phyloP scores from a whole-genome alignment of 2,113 vertebrate species.

The Sclerurus mexicanus region DNA sequence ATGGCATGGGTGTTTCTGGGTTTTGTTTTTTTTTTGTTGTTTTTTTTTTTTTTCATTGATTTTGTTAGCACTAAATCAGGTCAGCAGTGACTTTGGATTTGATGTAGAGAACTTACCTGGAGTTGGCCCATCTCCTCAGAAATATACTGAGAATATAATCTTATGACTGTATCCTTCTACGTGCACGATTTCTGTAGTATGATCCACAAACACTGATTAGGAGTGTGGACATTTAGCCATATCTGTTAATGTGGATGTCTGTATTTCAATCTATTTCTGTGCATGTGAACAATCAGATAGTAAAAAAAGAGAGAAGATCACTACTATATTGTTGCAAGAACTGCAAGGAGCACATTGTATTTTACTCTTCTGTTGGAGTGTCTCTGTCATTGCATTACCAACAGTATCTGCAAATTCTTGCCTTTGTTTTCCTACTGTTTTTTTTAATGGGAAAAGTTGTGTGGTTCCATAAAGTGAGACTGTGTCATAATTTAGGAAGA shows the following conservation, averaged over 20 bases:
- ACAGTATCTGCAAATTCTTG: not conserved
- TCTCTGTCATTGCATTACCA: not conserved
- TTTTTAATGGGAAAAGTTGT: not conserved
- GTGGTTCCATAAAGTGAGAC: not conserved
- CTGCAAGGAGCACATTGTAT: fast-evolving
- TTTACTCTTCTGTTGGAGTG: not conserved
- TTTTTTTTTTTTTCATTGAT: not conserved
- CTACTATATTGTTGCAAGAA: not conserved
- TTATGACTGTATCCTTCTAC: not conserved
- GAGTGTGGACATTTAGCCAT: not conserved
- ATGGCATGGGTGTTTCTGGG: not conserved
- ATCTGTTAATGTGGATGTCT: not conserved
- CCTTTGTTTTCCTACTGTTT: not conserved
- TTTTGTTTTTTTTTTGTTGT: not conserved
- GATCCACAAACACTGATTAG: not conserved
- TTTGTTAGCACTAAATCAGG: not conserved
- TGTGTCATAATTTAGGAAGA: not conserved
- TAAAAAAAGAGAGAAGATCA: not conserved
- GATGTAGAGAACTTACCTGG: not conserved
- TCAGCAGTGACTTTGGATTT: not conserved
- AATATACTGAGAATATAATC: not conserved
- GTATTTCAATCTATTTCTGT: not conserved
- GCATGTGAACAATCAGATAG: not conserved
- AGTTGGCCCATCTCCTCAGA: not conserved
- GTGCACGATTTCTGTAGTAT: not conserved